Evolutionary conservation across 2,888 invertebrate genomes (phyloP).

Genomic region (Nomada goodeniana): DNA sequence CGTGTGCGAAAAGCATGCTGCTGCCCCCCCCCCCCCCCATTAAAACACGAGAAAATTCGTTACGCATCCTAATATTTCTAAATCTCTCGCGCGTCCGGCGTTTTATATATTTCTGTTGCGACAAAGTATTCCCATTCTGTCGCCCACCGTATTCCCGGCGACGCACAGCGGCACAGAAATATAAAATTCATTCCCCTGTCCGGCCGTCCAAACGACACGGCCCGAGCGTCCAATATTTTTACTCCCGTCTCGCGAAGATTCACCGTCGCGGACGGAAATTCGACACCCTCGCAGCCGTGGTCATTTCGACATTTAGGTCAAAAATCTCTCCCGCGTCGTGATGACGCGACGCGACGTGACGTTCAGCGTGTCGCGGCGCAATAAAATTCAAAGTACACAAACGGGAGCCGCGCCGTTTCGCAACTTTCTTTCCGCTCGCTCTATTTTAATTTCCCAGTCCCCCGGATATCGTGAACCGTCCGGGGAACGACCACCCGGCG

Average conservation of each 20-base stretch:
- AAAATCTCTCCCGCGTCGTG: conserved; percentile 78
- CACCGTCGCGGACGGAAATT: conserved; percentile 40
- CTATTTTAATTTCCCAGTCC: conserved; percentile 71
- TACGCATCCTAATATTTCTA: too few relatives aligned
- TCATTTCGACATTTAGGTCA: conserved; percentile 78
- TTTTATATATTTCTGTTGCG: too few relatives aligned
- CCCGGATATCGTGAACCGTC: conserved; percentile 50
- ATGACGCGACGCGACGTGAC: conserved; percentile 49
- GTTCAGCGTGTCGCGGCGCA: conserved; percentile 50
- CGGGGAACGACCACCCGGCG: conserved; percentile 59
- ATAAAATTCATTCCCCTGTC: neutral
- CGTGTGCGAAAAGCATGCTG: too few relatives aligned
- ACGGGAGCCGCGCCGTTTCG: conserved; percentile 40
- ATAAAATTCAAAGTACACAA: conserved; percentile 64
- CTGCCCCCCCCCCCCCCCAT: too few relatives aligned
- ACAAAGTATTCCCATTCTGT: neutral
- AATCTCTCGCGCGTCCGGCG: too few relatives aligned
- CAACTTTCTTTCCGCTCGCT: conserved; percentile 65
- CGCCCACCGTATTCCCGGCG: neutral
- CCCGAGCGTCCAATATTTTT: conserved; percentile 40
- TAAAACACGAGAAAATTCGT: too few relatives aligned
- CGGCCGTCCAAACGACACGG: neutral
- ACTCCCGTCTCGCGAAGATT: conserved; percentile 32
- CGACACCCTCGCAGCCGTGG: conserved; percentile 36
- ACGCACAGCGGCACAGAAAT: neutral